phyloP scores from a whole-genome alignment of 2,113 vertebrate species.

The Stigmatopora argus region DNA sequence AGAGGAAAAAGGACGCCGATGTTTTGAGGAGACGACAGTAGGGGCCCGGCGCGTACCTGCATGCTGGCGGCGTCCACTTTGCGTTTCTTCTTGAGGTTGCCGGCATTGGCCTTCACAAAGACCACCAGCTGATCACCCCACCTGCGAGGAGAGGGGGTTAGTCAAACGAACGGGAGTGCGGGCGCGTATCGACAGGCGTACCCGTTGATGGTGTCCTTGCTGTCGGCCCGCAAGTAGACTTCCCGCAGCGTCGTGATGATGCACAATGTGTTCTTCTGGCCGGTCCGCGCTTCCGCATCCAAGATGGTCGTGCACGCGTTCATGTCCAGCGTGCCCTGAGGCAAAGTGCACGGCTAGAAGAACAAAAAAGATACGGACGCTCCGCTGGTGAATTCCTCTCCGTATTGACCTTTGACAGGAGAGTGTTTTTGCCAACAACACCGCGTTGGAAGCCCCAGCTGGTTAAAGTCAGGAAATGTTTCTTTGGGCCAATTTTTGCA shows the following conservation, averaged over 20 bases:
- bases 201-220: conserved; percentile 66
- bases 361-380: background rate
- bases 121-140: conserved; percentile 61
- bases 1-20: background rate
- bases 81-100: conserved; percentile 60
- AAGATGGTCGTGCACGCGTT: conserved; percentile 52
- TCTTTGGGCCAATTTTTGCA: too few species aligned
- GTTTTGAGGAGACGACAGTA: background rate
- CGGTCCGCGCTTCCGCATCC: conserved; percentile 58
- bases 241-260: conserved; percentile 54
- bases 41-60: conserved; percentile 36
- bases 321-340: conserved; percentile 66
- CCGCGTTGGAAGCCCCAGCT: too few species aligned
- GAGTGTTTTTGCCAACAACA: too few species aligned
- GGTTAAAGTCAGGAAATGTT: too few species aligned
- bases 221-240: conserved; percentile 64
- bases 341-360: conserved; percentile 62
- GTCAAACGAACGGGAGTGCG: background rate
- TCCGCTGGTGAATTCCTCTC: too few species aligned
- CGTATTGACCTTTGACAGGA: background rate
- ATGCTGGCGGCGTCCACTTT: conserved; percentile 50
- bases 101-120: conserved; percentile 43
- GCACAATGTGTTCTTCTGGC: conserved; percentile 64
- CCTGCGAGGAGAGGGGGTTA: conserved; percentile 29
- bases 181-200: background rate